Conservation (phyloP, 2,888 invertebrate species). For the Protonemura montana region DNA sequence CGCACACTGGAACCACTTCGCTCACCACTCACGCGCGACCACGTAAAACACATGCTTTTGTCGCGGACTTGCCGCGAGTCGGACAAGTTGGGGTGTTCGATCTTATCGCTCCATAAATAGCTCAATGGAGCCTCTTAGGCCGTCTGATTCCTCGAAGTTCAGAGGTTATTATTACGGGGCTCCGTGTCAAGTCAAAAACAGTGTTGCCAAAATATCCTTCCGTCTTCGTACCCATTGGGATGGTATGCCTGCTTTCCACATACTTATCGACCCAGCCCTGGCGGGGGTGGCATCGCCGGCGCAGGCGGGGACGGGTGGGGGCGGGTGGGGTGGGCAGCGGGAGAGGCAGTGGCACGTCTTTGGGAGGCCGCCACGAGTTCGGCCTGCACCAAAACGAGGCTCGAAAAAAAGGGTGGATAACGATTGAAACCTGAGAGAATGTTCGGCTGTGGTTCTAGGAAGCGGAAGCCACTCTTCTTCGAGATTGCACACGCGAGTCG, state of each 20-base stretch:
- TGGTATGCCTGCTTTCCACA: slow-evolving; percentile 4
- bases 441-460: neutral
- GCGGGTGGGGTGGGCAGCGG: neutral
- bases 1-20: neutral
- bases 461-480: neutral
- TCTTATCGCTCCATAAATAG: neutral
- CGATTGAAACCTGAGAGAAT: neutral
- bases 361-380: slow-evolving; percentile 15
- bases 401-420: slow-evolving; percentile 15
- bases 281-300: slow-evolving; percentile 8
- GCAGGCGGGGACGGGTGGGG: neutral
- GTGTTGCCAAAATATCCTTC: slow-evolving; percentile 4
- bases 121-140: neutral
- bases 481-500: slow-evolving; percentile 1
- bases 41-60: neutral
- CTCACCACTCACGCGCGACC: neutral
- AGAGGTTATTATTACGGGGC: neutral
- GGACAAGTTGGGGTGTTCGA: neutral
- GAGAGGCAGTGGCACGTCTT: slow-evolving; percentile 16
- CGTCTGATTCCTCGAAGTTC: neutral
- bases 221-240: neutral
- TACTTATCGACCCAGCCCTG: neutral
- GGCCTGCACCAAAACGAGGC: slow-evolving; percentile 8
- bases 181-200: neutral
- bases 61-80: neutral